These are phyloP conservation scores for Apomyelois bistriatella DNA, from an alignment of 2,888 invertebrate genomes.

Conservation along the genomic window DNA sequence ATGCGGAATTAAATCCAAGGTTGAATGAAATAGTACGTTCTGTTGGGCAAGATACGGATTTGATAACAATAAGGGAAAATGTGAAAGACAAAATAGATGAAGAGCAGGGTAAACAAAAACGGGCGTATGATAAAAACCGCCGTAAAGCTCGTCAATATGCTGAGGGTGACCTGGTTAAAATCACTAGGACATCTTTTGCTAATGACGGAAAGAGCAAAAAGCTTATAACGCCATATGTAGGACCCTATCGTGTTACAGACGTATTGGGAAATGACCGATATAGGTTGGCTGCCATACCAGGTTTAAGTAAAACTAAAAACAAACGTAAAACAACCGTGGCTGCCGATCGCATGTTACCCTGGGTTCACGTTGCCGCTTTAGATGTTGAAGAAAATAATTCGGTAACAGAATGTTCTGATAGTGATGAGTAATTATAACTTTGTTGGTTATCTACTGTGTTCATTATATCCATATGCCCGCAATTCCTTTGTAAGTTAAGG, in stretches of 20 bases:
- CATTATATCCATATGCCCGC: no score
- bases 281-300: background rate
- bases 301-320: background rate
- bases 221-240: background rate
- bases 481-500: no score
- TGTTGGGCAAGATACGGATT: background rate
- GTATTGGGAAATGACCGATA: background rate
- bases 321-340: background rate
- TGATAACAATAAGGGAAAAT: background rate
- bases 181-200: background rate
- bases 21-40: background rate
- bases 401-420: no score
- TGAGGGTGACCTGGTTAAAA: background rate
- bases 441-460: no score
- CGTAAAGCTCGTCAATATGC: no score
- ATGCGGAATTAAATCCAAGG: background rate
- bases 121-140: background rate
- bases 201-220: background rate
- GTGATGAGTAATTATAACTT: no score
- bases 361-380: background rate
- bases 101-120: background rate
- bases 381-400: no score
- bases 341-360: background rate
- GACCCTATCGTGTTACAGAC: background rate
- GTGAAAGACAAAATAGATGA: no score